These are phyloP conservation scores for Lottia scabra DNA, from an alignment of 2,888 invertebrate genomes.

Conservation along the genomic window DNA sequence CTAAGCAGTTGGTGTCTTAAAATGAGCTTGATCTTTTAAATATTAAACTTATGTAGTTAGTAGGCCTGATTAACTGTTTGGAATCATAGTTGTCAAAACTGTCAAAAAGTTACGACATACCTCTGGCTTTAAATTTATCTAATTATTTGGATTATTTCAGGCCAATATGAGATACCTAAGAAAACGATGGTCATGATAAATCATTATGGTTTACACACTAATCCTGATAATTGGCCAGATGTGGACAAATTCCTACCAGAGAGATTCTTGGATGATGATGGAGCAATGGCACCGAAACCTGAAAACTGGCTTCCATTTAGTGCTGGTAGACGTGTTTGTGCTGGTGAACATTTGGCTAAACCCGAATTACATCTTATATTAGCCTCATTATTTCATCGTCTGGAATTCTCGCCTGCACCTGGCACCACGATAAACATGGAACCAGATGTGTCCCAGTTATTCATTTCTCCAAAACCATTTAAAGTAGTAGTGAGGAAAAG, in stretches of 20 bases:
- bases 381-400: slow-evolving; percentile 37
- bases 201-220: slow-evolving; percentile 46
- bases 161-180: slow-evolving; percentile 44
- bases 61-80: too few species aligned
- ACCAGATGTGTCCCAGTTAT: neutral
- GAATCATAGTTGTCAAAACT: too few species aligned
- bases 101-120: too few species aligned
- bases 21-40: too few species aligned
- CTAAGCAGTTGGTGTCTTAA: too few species aligned
- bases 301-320: slow-evolving; percentile 56
- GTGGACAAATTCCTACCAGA: slow-evolving; percentile 49
- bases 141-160: too few species aligned
- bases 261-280: slow-evolving; percentile 47
- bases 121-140: too few species aligned
- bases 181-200: slow-evolving; percentile 47
- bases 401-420: slow-evolving; percentile 31
- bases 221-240: slow-evolving; percentile 47
- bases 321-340: slow-evolving; percentile 53
- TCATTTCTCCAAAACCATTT: slow-evolving; percentile 13
- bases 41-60: too few species aligned
- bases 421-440: slow-evolving; percentile 25
- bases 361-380: slow-evolving; percentile 47
- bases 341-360: slow-evolving; percentile 53
- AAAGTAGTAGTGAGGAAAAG: slow-evolving; percentile 30
- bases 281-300: slow-evolving; percentile 45